phyloP scores from a whole-genome alignment of 2,888 invertebrate genomes.

The Slavum lentiscoides region DNA sequence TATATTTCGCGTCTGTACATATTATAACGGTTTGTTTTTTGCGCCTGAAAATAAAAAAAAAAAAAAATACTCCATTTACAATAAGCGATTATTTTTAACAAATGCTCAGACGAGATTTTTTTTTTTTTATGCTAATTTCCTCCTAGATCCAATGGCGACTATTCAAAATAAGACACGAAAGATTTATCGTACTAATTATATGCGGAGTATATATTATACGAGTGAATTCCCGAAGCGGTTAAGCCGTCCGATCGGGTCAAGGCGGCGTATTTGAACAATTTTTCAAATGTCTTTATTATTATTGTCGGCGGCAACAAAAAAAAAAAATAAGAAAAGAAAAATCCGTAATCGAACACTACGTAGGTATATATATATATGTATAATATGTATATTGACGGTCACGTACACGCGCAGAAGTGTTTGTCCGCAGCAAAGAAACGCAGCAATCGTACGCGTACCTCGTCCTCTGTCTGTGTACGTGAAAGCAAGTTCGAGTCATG shows the following conservation, averaged over 20 bases:
- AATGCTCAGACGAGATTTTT: slow-evolving; percentile 32
- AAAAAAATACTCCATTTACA: not conserved
- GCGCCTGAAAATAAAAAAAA: not conserved
- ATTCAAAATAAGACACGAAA: slow-evolving; percentile 49
- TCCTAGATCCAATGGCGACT: slow-evolving; percentile 23
- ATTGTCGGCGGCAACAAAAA: slow-evolving; percentile 20
- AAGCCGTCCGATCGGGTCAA: slow-evolving; percentile 36
- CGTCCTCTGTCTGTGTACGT: not conserved
- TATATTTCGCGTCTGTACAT: no score
- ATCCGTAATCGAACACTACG: slow-evolving; percentile 23
- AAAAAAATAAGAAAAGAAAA: slow-evolving; percentile 13
- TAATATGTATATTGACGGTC: slow-evolving; percentile 30
- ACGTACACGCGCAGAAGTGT: slow-evolving; percentile 21
- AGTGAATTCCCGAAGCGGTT: slow-evolving; percentile 33
- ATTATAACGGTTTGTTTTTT: not conserved
- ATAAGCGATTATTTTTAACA: slow-evolving; percentile 21
- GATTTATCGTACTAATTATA: slow-evolving; percentile 51
- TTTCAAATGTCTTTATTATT: slow-evolving; percentile 51
- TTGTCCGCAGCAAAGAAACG: slow-evolving; percentile 24
- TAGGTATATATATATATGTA: no score
- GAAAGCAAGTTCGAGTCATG: slow-evolving; percentile 43
- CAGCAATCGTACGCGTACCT: not conserved
- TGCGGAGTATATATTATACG: slow-evolving; percentile 11
- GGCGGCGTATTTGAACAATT: slow-evolving; percentile 52
- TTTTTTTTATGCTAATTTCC: slow-evolving; percentile 40